phyloP scores from a whole-genome alignment of 2,888 invertebrate species.

The Omphaloscelis lunosa region DNA sequence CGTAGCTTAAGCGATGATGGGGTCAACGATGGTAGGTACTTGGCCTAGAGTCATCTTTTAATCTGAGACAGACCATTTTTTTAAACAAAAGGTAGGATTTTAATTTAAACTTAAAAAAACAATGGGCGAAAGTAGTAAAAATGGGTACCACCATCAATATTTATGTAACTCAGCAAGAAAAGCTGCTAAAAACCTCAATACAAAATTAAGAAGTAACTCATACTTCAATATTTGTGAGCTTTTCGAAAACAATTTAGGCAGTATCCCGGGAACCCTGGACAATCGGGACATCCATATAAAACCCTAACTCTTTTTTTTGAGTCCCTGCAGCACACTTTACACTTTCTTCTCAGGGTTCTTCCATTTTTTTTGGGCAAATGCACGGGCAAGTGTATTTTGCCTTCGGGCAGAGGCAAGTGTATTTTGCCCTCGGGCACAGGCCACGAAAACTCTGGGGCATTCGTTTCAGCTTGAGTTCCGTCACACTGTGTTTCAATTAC shows the following conservation, averaged over 20 bases:
- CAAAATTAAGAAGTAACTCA: not conserved
- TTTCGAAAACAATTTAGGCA: not conserved
- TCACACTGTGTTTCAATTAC: not conserved
- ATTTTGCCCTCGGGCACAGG: not conserved
- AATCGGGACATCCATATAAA: conserved; percentile 1
- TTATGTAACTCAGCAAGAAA: not conserved
- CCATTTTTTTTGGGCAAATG: not conserved
- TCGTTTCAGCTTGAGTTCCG: not conserved
- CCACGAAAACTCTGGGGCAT: not conserved
- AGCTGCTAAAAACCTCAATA: not conserved
- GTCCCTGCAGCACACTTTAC: not conserved
- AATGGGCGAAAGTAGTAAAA: not conserved
- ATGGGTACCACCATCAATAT: not conserved
- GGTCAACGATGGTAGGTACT: not conserved
- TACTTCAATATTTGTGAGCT: not conserved
- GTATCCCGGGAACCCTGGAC: not conserved
- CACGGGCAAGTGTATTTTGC: not conserved
- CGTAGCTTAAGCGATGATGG: not conserved
- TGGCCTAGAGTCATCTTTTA: not conserved
- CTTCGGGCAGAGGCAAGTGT: not conserved
- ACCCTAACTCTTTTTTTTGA: not conserved
- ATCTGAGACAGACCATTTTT: not conserved
- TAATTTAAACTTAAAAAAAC: not conserved
- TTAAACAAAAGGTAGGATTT: not conserved
- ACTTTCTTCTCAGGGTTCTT: not conserved